These are phyloP conservation scores for Nothocercus nigrocapillus DNA, from an alignment of 2,113 vertebrate genomes.

Conservation along the genomic window DNA sequence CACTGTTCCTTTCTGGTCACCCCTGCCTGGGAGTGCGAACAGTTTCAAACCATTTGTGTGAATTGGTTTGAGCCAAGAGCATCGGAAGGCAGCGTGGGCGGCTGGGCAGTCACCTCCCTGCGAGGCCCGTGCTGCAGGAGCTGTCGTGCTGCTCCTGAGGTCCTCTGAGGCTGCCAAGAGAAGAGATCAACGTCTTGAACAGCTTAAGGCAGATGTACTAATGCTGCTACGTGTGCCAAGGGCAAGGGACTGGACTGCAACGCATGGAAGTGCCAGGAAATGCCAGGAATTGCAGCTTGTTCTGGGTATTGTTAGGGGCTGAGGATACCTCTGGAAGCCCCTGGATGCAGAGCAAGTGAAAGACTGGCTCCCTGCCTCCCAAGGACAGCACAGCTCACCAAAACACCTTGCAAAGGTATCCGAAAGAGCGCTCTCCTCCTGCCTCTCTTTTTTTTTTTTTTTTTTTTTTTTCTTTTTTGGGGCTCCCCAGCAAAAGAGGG, in stretches of 20 bases:
- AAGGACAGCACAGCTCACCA: neutral
- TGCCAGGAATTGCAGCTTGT: neutral
- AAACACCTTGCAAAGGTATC: rapidly evolving
- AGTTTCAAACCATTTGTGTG: neutral
- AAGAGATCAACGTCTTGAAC: neutral
- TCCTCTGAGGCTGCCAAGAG: neutral
- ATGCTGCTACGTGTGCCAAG: rapidly evolving
- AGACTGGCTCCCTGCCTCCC: neutral
- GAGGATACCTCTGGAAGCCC: neutral
- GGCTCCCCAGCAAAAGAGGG: too few species aligned
- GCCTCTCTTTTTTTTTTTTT: neutral
- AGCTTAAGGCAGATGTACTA: neutral
- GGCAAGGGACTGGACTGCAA: neutral
- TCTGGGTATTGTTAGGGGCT: neutral
- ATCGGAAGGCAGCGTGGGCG: neutral
- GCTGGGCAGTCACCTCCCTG: neutral
- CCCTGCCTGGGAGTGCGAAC: neutral
- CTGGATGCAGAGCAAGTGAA: neutral
- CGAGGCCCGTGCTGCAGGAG: neutral
- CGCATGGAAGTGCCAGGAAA: neutral
- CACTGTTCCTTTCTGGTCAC: rapidly evolving
- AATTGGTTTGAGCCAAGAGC: neutral
- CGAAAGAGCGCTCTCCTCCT: rapidly evolving
- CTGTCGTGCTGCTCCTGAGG: neutral
- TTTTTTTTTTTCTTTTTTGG: neutral